Percentiles rank a stretch among this genome's conserved stretches.
phyloP scores from a whole-genome alignment of 1,140 invertebrate genomes.

The Odontomachus brunneus region DNA sequence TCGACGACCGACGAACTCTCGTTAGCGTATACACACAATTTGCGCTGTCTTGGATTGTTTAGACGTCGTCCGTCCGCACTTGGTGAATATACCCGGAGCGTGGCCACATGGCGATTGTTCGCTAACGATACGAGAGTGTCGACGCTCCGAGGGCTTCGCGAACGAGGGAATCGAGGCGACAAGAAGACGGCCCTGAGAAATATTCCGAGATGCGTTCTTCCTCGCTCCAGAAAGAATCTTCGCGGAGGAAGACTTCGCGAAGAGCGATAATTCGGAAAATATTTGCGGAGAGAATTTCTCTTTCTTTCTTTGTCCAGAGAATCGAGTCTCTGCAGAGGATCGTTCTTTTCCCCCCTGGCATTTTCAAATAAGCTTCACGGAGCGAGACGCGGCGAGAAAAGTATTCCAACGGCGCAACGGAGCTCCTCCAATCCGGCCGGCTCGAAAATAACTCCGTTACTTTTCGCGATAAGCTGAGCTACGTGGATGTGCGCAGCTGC shows the following conservation, averaged over 20 bases:
- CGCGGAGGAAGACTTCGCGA: neutral
- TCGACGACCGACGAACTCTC: slow-evolving; percentile 60
- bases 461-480: slow-evolving; percentile 63
- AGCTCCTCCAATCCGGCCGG: slow-evolving; percentile 62
- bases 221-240: too few relatives aligned
- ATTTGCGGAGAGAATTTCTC: slow-evolving; percentile 14
- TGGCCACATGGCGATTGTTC: slow-evolving; percentile 37
- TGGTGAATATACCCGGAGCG: slow-evolving; percentile 22
- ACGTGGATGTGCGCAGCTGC: slow-evolving; percentile 48
- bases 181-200: too few relatives aligned
- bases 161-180: too few relatives aligned
- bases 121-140: slow-evolving; percentile 53
- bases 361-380: neutral
- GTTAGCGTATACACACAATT: slow-evolving; percentile 67
- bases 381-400: slow-evolving; percentile 6
- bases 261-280: slow-evolving; percentile 38
- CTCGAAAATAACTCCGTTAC: slow-evolving; percentile 66
- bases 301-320: neutral
- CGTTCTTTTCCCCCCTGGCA: too few relatives aligned
- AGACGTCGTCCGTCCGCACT: slow-evolving; percentile 40
- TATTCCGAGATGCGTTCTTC: too few relatives aligned
- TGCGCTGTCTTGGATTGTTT: slow-evolving; percentile 65
- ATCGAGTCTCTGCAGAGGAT: too few relatives aligned
- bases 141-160: slow-evolving; percentile 45
- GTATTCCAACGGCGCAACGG: slow-evolving; percentile 57